Base-by-base conservation (phyloP, 92 coral and sea anemone genomes). In the Porites rus region DNA sequence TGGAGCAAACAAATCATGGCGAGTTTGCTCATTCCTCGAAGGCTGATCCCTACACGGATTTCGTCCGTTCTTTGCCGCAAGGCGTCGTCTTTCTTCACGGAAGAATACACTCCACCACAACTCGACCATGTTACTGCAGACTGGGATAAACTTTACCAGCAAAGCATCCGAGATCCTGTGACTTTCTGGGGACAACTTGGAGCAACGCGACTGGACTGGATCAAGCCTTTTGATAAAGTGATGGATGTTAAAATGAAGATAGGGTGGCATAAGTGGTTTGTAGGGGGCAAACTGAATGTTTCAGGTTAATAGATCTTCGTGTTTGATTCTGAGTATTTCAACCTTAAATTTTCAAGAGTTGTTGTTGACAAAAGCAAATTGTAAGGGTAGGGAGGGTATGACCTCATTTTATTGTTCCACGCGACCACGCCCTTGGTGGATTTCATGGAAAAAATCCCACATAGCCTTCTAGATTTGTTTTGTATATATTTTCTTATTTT, bases 161-260 rank as follows among this genome's bases (percentile, higher is more conserved):
- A 93, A 21, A 97, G 99, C 50, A 86, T 97, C 7, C 51, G 70
- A 69, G 94, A 97, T 76, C 98, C 99, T 1, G 92, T 77, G 38
- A 95, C 92, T 2, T 97, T 97, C 75, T 97, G 99, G 99, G 96
- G 99, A 2, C 97, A 93, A 77, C 91, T 95, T 51, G 99, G 96
- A 0, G 95, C 98, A 14, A 83, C 90, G 7, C 93, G 93, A 2
- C 86, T 97, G 77, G 76, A 93, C 28, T 97, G 99, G 99, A 92
- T 90, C n/a, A 90, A 92, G 82, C 97, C 96, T 3, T 97, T 97
- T 74, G 90, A 89, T 68, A 84, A 88, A 46, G 99, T 97, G 4
- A 97, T 93, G 96, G 99, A 97, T 65, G 90, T 96, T 65, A 90
- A 97, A 89, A 75, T 97, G 98, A 74, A 92, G 70, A 76, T 87